Evolutionary conservation across 2,113 vertebrate species (phyloP).

Genomic region (Actenoides hombroni): DNA sequence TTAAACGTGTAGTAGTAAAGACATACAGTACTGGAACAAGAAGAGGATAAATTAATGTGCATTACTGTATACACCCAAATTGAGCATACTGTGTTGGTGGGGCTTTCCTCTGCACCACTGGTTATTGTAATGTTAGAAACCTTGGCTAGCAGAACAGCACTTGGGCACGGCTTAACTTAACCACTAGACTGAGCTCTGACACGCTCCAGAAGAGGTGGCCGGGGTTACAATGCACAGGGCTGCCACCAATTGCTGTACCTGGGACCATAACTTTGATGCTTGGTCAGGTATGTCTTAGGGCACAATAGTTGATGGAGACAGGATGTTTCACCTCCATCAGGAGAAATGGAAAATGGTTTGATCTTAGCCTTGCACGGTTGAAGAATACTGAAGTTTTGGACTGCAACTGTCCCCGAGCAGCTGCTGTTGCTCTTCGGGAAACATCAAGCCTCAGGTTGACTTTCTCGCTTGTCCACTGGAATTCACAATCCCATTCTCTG

Average conservation of each 20-base stretch:
- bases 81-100: background rate
- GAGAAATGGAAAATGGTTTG: background rate
- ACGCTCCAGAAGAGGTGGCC: background rate
- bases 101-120: background rate
- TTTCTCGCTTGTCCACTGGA: slow-evolving; percentile 39
- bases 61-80: background rate
- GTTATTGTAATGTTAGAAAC: background rate
- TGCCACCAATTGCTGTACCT: background rate
- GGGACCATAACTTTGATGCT: background rate
- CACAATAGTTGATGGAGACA: background rate
- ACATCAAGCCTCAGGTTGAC: slow-evolving; percentile 41
- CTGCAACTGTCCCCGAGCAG: slow-evolving; percentile 6
- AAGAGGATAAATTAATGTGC: background rate
- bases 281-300: background rate
- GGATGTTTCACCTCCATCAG: background rate
- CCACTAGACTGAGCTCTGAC: background rate
- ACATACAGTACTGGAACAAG: background rate
- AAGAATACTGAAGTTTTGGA: background rate
- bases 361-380: background rate
- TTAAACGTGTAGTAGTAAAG: background rate
- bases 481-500: background rate
- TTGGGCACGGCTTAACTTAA: background rate
- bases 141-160: background rate
- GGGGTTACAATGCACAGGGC: background rate
- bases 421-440: slow-evolving; percentile 3